A percentile compares a stretch with the other conserved stretches of the same genome.
Evolutionary conservation across 1,140 invertebrate species (phyloP).

Genomic region (Trichomalopsis sarcophagae): DNA sequence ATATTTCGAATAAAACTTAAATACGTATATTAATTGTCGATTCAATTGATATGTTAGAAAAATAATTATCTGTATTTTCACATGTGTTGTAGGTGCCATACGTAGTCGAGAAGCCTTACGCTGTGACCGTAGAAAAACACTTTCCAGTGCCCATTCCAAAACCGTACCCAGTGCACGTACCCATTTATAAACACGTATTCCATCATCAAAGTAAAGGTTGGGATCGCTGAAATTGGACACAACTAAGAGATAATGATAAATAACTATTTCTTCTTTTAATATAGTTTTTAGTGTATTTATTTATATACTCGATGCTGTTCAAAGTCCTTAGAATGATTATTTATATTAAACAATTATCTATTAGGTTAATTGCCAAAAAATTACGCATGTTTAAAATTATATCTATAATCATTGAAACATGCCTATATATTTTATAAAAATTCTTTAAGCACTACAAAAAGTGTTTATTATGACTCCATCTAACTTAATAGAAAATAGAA

Average conservation of each 20-base stretch:
- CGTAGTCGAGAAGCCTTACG: conserved; percentile 85
- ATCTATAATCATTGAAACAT: no score
- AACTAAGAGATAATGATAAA: neutral
- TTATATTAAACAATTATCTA: neutral
- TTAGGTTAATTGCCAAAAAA: no score
- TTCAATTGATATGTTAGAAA: neutral
- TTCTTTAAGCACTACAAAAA: no score
- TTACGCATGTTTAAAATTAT: no score
- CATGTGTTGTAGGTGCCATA: conserved; percentile 78
- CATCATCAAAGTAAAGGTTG: conserved; percentile 73
- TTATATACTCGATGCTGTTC: neutral
- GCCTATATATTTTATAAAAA: no score
- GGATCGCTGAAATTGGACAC: conserved; percentile 13
- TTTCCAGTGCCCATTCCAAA: conserved; percentile 85
- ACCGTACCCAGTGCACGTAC: conserved; percentile 86
- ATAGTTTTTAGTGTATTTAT: no score
- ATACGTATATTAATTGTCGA: neutral
- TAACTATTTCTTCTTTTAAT: no score
- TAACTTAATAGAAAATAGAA: no score
- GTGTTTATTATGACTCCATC: no score
- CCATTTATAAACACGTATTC: conserved; percentile 87
- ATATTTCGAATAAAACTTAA: neutral
- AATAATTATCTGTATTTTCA: conserved; percentile 22
- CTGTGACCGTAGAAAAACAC: conserved; percentile 86
- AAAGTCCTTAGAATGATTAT: neutral